phyloP scores from a whole-genome alignment of 2,113 vertebrate species.

The Varanus komodoensis region DNA sequence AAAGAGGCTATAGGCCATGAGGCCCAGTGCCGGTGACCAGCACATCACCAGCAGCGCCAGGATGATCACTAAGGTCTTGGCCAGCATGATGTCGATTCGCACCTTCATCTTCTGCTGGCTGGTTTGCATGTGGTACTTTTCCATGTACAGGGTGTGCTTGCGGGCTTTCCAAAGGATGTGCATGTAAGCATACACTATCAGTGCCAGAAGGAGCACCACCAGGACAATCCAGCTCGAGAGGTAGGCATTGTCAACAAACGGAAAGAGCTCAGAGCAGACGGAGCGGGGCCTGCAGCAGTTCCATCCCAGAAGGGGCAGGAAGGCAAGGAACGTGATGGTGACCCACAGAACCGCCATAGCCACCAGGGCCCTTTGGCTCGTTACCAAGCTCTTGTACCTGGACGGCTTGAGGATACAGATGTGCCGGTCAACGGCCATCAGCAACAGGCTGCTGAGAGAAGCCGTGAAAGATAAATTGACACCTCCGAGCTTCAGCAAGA shows the following conservation, averaged over 20 bases:
- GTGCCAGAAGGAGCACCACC: slow-evolving; percentile 77
- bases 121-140: slow-evolving; percentile 57
- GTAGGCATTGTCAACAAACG: slow-evolving; percentile 82
- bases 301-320: slow-evolving; percentile 91
- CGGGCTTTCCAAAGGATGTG: slow-evolving; percentile 89
- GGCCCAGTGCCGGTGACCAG: slow-evolving; percentile 87
- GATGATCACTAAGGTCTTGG: slow-evolving; percentile 88
- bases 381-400: slow-evolving; percentile 86
- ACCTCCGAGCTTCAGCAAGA: slow-evolving; percentile 91
- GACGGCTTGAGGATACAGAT: slow-evolving; percentile 86
- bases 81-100: slow-evolving; percentile 90
- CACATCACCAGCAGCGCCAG: slow-evolving; percentile 84
- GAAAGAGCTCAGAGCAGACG: slow-evolving; percentile 87
- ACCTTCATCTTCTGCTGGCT: slow-evolving; percentile 76
- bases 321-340: slow-evolving; percentile 77
- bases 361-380: slow-evolving; percentile 77
- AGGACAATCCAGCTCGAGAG: slow-evolving; percentile 83
- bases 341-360: slow-evolving; percentile 84
- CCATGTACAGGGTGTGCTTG: slow-evolving; percentile 84
- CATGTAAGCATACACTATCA: slow-evolving; percentile 83
- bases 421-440: slow-evolving; percentile 92
- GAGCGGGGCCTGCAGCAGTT: slow-evolving; percentile 81
- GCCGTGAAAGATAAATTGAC: slow-evolving; percentile 89
- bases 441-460: slow-evolving; percentile 91
- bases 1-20: slow-evolving; percentile 85